phyloP scores from a whole-genome alignment of 2,113 vertebrate genomes.

The Etheostoma spectabile region DNA sequence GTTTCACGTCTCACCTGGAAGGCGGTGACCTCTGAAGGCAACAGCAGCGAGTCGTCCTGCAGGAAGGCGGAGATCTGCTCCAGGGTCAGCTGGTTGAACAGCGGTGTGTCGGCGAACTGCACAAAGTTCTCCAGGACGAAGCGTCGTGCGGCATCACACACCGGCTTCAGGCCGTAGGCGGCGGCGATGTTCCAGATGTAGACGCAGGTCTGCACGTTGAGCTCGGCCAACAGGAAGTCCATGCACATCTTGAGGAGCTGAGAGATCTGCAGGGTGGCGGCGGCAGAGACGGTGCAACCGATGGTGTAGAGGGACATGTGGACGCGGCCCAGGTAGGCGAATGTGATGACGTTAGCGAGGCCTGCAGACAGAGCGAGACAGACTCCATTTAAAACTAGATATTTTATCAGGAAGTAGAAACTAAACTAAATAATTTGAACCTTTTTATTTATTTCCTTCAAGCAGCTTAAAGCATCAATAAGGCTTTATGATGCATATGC shows the following conservation, averaged over 20 bases:
- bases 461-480: background rate
- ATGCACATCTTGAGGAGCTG: conserved; percentile 87
- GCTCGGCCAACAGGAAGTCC: conserved; percentile 87
- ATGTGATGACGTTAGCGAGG: conserved; percentile 86
- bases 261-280: conserved; percentile 84
- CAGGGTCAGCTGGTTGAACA: conserved; percentile 87
- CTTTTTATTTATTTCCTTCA: background rate
- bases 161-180: conserved; percentile 82
- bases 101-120: conserved; percentile 85
- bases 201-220: conserved; percentile 87
- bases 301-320: conserved; percentile 90
- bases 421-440: background rate
- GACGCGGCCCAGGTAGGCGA: conserved; percentile 87
- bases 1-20: conserved; percentile 83
- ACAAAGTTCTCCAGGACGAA: conserved; percentile 87
- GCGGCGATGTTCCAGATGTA: conserved; percentile 88
- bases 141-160: conserved; percentile 80
- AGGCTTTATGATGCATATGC: background rate
- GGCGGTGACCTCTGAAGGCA: conserved; percentile 85
- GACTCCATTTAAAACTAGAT: background rate
- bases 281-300: conserved; percentile 86
- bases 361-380: conserved; percentile 61
- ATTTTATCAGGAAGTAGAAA: background rate
- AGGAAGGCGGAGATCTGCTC: conserved; percentile 87
- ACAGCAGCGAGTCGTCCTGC: conserved; percentile 84